phyloP scores from a whole-genome alignment of 2,797 vertebrate genomes.

The Synaphobranchus kaupii region DNA sequence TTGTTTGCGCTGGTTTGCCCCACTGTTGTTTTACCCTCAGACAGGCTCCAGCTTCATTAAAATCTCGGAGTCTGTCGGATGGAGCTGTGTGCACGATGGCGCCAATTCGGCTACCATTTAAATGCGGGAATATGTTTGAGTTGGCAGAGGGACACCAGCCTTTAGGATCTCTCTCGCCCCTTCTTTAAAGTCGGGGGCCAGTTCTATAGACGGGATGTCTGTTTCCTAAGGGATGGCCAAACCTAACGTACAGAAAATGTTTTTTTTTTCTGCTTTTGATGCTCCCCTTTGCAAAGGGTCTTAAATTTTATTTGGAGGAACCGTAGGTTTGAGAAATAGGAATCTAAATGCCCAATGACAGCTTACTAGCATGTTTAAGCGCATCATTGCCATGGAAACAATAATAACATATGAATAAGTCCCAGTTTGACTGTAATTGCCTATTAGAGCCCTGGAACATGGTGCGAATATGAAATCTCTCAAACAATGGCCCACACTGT shows the following conservation, averaged over 20 bases:
- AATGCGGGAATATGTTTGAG: slow-evolving; percentile 31
- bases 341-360: slow-evolving; percentile 36
- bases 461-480: slow-evolving; percentile 61
- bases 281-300: slow-evolving; percentile 17
- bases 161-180: neutral
- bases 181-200: neutral
- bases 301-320: slow-evolving; percentile 29
- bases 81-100: slow-evolving; percentile 28
- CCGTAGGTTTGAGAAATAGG: slow-evolving; percentile 32
- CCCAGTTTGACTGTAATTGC: slow-evolving; percentile 59
- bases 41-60: slow-evolving; percentile 29
- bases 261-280: slow-evolving; percentile 26
- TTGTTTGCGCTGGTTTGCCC: slow-evolving; percentile 43
- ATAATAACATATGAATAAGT: slow-evolving; percentile 65
- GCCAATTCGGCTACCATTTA: slow-evolving; percentile 19
- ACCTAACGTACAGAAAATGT: slow-evolving; percentile 29
- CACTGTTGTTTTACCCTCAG: slow-evolving; percentile 41
- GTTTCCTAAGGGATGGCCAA: slow-evolving; percentile 6
- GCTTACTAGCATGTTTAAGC: slow-evolving; percentile 45
- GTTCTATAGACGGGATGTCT: slow-evolving; percentile 9
- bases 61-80: slow-evolving; percentile 18
- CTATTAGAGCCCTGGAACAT: slow-evolving; percentile 66
- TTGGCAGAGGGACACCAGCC: neutral
- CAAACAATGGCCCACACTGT: slow-evolving; percentile 69
- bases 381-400: slow-evolving; percentile 61